Evolutionary conservation across 2,888 invertebrate genomes (phyloP), one percentile per base, ranked within the genome.

Genomic region (Hypena proboscidalis): DNA sequence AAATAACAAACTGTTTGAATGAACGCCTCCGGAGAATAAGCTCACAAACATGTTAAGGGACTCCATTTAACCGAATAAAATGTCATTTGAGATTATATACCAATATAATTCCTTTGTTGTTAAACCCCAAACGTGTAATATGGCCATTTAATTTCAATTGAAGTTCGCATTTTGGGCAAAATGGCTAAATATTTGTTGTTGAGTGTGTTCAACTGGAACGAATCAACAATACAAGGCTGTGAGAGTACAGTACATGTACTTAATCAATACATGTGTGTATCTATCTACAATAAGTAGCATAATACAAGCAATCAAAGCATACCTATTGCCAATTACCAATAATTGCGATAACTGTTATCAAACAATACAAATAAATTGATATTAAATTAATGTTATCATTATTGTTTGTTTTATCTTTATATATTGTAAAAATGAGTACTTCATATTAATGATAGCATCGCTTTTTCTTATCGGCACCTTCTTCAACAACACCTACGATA

Each of bases 1-100:
- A 67, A 84, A 80, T 79, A 83, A 77, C 78, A 77, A 77, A 82
- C 80, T 72, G 72, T 69, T 72, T 74, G 84, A 83, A 72, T 75
- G 85, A 84, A 88, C 89, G 81, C 89, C 88, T 87, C 80, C 49
- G 61, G 76, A 85, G 82, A 89, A 90, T 85, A 70, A 46, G 30
- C 41, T 50, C 21, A 50, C 55, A 58, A 67, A 63, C 61, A 58
- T 64, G 62, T 63, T 72, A 67, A 47, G 62, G 61, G 66, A 70
- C 65, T 76, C 74, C 65, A 77, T 80, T 83, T 77, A 77, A 65
- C 68, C 61, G 69, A 77, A 83, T 82, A 75, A 78, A 83, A 77
- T 79, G 80, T 75, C 76, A 79, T 78, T 75, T 70, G 62, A 70
- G 75, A 78, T 80, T 79, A 77, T 64, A 48, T 54, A 70, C 58